Evolutionary conservation across 2,888 invertebrate genomes (phyloP).

Genomic region (Elmis aenea): DNA sequence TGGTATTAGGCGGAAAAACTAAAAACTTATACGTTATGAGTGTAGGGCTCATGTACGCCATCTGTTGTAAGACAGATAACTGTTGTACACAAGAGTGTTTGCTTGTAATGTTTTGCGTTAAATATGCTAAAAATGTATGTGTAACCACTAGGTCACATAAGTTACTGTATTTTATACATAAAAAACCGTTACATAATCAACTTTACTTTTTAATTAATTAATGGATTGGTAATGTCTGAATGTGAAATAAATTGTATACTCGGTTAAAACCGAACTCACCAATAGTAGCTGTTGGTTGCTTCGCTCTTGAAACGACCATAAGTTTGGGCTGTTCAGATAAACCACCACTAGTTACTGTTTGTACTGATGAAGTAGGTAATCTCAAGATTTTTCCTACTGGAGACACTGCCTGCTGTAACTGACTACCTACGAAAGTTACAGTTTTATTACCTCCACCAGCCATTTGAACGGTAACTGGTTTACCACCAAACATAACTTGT

Average conservation of each 20-base stretch:
- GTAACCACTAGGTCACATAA: too few relatives aligned
- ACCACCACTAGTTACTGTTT: constrained; percentile 28
- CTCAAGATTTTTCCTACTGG: constrained; percentile 40
- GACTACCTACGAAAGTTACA: constrained; percentile 52
- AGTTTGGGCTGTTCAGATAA: constrained; percentile 44
- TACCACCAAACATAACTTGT: constrained; percentile 63
- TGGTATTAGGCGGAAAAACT: too few relatives aligned
- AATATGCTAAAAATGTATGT: too few relatives aligned
- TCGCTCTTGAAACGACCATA: constrained; percentile 51
- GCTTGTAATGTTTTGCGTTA: too few relatives aligned
- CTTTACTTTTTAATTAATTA: too few relatives aligned
- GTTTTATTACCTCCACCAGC: constrained; percentile 59
- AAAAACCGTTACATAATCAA: too few relatives aligned
- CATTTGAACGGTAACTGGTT: constrained; percentile 69
- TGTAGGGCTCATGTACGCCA: too few relatives aligned
- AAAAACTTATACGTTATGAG: too few relatives aligned
- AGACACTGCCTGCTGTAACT: constrained; percentile 14
- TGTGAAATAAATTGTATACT: neutral
- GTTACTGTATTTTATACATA: too few relatives aligned
- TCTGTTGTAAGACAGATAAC: too few relatives aligned
- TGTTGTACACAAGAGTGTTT: too few relatives aligned
- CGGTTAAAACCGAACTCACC: constrained; percentile 30
- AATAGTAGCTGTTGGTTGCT: constrained; percentile 54
- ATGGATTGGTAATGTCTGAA: too few relatives aligned
- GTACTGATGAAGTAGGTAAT: constrained; percentile 39